Base-by-base conservation (phyloP, 1,140 invertebrate genomes). In the Periplaneta americana region DNA sequence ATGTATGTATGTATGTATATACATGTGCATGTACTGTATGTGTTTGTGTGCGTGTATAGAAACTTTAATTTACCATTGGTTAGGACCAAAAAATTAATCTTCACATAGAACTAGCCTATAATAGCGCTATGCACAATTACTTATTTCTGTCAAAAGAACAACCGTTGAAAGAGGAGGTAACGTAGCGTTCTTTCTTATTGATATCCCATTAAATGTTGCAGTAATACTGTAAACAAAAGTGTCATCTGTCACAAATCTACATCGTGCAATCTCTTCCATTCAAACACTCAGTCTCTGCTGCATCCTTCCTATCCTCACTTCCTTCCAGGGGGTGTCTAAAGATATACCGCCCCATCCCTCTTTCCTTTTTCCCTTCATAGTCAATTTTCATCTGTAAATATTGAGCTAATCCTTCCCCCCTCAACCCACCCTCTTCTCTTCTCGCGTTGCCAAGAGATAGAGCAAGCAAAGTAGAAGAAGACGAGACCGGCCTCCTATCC, bases 311-410 rank as follows among this genome's bases (percentile, higher is more conserved):
- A 66, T n/a, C 48, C n/a, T 66, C 28, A 66, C 48, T 66, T 66
- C 48, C 48, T 66, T 66, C 48, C 48, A 66, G 22, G 48, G 48
- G 48, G 48, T 66, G 48, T 66, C 48, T 66, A 4, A 66, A 66
- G 48, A 66, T 66, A 66, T 66, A 28, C 48, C 48, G 28, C 48
- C 48, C 48, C 48, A n/a, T 11, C 48, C 22, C 48, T 78, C 77
- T 48, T 78, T 78, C 77, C n/a, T 48, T 66, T 74, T 79, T 80
- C 48, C 79, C 79, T 80, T 80, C 79, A 74, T 80, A 80, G 79
- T 80, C 79, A 80, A 80, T 80, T 80, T 80, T 80, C 79, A 80
- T 80, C 79, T 80, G 79, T 80, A 80, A 80, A 80, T 80, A 80
- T 80, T 80, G 79, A 74, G 79, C 79, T 80, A 80, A 80, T 80